A percentile compares a stretch with the other conserved stretches of the same genome.
phyloP scores from a whole-genome alignment of 2,797 vertebrate genomes.

The Myotis myotis region DNA sequence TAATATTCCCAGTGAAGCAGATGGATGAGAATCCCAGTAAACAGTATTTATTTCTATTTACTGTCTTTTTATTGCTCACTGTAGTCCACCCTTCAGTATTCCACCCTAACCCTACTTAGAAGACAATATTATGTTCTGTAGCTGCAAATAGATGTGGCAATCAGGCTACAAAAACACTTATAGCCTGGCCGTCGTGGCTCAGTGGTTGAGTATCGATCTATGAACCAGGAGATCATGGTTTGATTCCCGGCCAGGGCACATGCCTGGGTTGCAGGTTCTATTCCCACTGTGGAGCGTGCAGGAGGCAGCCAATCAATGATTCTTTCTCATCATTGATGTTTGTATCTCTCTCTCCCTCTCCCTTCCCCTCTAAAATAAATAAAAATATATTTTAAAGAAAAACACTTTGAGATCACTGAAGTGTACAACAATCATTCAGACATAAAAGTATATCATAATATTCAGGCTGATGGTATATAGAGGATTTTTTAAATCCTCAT shows the following conservation, averaged over 20 bases:
- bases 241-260: no score
- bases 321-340: no score
- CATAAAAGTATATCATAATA: background rate
- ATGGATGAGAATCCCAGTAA: background rate
- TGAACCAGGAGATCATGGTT: no score
- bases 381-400: no score
- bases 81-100: background rate
- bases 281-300: no score
- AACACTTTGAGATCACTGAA: conserved; percentile 13
- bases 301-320: no score
- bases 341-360: no score
- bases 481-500: background rate
- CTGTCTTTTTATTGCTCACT: background rate
- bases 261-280: no score
- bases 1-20: background rate
- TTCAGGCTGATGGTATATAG: background rate
- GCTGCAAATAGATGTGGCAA: background rate
- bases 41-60: background rate
- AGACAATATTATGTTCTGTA: background rate
- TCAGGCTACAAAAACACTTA: background rate
- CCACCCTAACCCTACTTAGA: background rate
- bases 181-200: background rate
- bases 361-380: no score
- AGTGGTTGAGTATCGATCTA: no score
- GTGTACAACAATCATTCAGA: background rate